phyloP scores from a whole-genome alignment of 2,888 invertebrate genomes.

The Atherix ibis region DNA sequence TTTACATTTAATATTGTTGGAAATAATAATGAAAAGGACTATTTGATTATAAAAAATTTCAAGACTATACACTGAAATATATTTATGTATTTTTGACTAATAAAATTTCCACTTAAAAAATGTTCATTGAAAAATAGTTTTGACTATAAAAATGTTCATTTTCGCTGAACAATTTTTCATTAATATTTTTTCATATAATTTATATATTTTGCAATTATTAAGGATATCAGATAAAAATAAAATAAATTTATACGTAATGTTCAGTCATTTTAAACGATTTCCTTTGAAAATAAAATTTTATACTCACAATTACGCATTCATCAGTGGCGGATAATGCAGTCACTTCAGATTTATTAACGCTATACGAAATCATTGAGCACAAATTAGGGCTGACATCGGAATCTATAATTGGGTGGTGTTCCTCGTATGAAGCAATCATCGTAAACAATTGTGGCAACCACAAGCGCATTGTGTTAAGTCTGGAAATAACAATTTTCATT shows the following conservation, averaged over 20 bases:
- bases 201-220: too few species aligned
- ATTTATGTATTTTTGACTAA: too few species aligned
- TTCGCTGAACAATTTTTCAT: too few species aligned
- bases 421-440: conserved; percentile 41
- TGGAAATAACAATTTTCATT: conserved; percentile 17
- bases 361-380: conserved; percentile 26
- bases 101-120: too few species aligned
- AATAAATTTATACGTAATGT: too few species aligned
- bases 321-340: conserved; percentile 14
- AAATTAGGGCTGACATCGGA: conserved; percentile 16
- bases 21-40: conserved; percentile 27
- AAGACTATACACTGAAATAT: conserved; percentile 19
- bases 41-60: conserved; percentile 30
- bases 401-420: conserved; percentile 16
- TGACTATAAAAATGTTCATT: too few species aligned
- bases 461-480: conserved; percentile 63
- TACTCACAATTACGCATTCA: conserved; percentile 26
- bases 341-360: conserved; percentile 22
- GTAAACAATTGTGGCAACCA: conserved; percentile 80
- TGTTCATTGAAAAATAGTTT: too few species aligned
- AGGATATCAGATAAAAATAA: too few species aligned
- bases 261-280: too few species aligned
- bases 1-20: conserved; percentile 30
- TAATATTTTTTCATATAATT: too few species aligned
- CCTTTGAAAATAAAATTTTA: too few species aligned